These are phyloP conservation scores for Sarcophaga bullata DNA, from an alignment of 1,140 invertebrate species.

Conservation along the genomic window DNA sequence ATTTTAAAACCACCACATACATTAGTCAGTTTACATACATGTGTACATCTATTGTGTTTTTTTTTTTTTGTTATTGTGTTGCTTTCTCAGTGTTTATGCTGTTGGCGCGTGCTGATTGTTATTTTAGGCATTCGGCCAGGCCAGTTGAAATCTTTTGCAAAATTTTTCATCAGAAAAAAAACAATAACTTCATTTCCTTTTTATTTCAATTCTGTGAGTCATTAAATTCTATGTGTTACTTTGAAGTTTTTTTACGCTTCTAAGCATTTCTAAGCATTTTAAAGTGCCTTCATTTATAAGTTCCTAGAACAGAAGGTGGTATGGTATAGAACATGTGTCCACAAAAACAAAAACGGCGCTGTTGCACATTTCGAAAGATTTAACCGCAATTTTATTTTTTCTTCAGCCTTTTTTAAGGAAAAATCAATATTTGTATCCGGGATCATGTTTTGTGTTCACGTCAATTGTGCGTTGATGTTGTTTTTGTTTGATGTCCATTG, in stretches of 20 bases:
- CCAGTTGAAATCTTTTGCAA: too few species aligned
- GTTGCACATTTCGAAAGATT: slow-evolving; percentile 16
- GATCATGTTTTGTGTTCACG: not conserved
- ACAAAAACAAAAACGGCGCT: not conserved
- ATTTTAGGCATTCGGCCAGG: slow-evolving; percentile 11
- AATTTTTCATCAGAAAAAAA: too few species aligned
- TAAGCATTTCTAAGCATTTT: not conserved
- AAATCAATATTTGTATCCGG: slow-evolving; percentile 38
- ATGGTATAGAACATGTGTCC: not conserved
- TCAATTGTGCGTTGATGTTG: not conserved
- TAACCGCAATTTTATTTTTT: not conserved
- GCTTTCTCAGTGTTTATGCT: slow-evolving; percentile 21
- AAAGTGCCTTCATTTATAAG: not conserved
- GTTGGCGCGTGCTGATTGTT: slow-evolving; percentile 13
- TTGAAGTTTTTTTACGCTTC: too few species aligned
- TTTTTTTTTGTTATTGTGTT: not conserved
- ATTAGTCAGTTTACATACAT: not conserved
- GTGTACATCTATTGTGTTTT: not conserved
- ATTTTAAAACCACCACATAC: too few species aligned
- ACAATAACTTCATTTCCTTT: too few species aligned
- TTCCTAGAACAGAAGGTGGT: not conserved
- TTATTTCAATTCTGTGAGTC: too few species aligned
- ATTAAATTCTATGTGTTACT: too few species aligned
- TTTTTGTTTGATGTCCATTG: not conserved
- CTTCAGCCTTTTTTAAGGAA: not conserved